Conservation (phyloP, 2,888 invertebrate species). For the Crocallis elinguaria region DNA sequence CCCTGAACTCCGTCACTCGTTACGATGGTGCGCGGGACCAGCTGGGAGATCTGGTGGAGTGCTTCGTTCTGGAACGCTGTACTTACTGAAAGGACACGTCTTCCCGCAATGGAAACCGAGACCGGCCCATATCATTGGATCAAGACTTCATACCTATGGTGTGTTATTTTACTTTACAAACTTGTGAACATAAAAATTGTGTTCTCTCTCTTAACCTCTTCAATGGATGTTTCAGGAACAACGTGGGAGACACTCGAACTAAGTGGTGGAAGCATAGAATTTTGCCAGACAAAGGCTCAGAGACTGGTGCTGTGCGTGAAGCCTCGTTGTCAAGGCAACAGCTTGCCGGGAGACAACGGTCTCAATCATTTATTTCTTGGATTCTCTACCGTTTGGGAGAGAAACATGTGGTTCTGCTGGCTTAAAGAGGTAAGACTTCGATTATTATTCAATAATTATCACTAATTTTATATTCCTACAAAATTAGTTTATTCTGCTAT, state of each 20-base stretch:
- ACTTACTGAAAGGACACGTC: slow-evolving; percentile 87
- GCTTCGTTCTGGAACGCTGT: slow-evolving; percentile 77
- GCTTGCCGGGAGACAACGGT: slow-evolving; percentile 56
- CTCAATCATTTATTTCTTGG: slow-evolving; percentile 86
- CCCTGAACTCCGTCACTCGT: slow-evolving; percentile 85
- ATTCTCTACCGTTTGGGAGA: slow-evolving; percentile 87
- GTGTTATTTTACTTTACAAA: slow-evolving; percentile 3
- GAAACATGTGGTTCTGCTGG: slow-evolving; percentile 88
- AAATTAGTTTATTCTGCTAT: neutral
- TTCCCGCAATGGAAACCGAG: slow-evolving; percentile 88
- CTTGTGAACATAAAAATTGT: neutral
- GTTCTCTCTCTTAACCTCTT: neutral
- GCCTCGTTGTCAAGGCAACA: slow-evolving; percentile 70
- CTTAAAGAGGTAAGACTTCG: slow-evolving; percentile 82
- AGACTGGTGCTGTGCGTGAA: slow-evolving; percentile 75
- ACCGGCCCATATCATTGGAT: slow-evolving; percentile 85
- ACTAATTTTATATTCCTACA: no score
- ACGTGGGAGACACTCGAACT: slow-evolving; percentile 75
- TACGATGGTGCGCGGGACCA: slow-evolving; percentile 87
- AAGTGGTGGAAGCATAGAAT: slow-evolving; percentile 73
- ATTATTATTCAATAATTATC: no score
- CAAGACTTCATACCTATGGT: slow-evolving; percentile 85
- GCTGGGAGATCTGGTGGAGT: slow-evolving; percentile 75
- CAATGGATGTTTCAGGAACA: slow-evolving; percentile 54
- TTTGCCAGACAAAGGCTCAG: slow-evolving; percentile 75